A percentile compares a stretch with the other conserved stretches of the same genome.
Conservation (phyloP, 1,140 invertebrate genomes). For the Drosophila melanica region DNA sequence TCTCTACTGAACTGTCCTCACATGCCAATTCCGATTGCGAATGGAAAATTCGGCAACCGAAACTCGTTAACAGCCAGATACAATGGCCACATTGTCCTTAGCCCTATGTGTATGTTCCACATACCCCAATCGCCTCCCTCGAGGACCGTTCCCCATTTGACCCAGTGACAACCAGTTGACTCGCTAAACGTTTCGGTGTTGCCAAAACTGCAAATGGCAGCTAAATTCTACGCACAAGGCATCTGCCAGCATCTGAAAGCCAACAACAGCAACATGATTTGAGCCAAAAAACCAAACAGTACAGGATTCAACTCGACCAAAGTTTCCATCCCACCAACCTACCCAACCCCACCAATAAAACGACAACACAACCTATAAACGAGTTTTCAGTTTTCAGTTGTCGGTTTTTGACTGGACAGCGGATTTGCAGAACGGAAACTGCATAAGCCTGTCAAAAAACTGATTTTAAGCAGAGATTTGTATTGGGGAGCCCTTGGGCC, state of each 20-base stretch:
- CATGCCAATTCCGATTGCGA: conserved; percentile 6
- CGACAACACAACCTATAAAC: no score
- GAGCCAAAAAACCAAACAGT: no score
- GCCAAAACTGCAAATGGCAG: conserved; percentile 9
- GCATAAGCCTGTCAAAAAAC: not conserved
- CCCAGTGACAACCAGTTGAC: not conserved
- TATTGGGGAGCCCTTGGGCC: no score
- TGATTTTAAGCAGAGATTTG: not conserved
- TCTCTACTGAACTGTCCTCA: not conserved
- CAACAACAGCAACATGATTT: not conserved
- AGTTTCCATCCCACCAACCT: not conserved
- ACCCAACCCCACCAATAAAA: not conserved
- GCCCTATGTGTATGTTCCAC: not conserved
- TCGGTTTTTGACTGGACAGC: no score
- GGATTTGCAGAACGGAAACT: no score
- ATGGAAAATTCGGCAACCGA: conserved; percentile 9
- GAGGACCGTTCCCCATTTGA: no score
- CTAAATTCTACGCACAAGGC: not conserved
- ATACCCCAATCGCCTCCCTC: no score
- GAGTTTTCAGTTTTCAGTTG: no score
- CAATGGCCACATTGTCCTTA: conserved; percentile 2
- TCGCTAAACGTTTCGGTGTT: not conserved
- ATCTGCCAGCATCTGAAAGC: not conserved
- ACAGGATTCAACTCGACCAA: not conserved
- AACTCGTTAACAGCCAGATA: conserved; percentile 14